Percentiles rank a stretch among this genome's conserved stretches.
These are phyloP conservation scores for Sminthurides bifidus DNA, from an alignment of 1,140 invertebrate species.

Conservation along the genomic window DNA sequence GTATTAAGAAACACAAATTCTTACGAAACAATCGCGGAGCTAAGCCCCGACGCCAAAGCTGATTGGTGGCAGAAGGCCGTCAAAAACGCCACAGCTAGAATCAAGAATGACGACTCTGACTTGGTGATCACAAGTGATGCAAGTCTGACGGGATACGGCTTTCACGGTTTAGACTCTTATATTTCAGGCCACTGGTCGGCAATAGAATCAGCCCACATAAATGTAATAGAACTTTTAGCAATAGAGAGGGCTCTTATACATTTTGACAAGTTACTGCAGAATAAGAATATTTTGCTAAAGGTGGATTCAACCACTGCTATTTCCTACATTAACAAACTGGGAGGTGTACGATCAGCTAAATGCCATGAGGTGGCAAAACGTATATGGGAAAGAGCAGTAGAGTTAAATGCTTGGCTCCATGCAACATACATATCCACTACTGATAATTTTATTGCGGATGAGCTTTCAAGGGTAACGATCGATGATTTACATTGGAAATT, in stretches of 20 bases:
- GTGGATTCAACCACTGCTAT: constrained; percentile 8
- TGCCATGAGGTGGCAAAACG: constrained; percentile 10
- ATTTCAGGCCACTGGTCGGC: constrained; percentile 4
- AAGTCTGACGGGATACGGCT: constrained; percentile 1
- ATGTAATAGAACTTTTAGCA: constrained; percentile 14
- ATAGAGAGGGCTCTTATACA: not conserved
- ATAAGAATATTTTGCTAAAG: constrained; percentile 6
- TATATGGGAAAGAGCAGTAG: constrained; percentile 6
- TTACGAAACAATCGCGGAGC: not conserved
- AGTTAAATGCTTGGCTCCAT: not conserved
- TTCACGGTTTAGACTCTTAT: not conserved
- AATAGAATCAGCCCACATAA: constrained; percentile 6
- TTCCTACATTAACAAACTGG: constrained; percentile 16
- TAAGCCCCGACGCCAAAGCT: not conserved
- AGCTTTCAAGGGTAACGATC: not conserved
- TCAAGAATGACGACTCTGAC: not conserved
- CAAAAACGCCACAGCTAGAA: not conserved
- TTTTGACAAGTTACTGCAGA: not conserved
- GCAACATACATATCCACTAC: constrained; percentile 10
- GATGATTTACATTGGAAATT: constrained; percentile 8
- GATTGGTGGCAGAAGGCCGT: not conserved
- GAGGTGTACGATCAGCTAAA: constrained; percentile 4
- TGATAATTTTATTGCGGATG: constrained; percentile 19
- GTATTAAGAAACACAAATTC: not conserved
- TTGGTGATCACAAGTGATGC: not conserved